Evolutionary conservation across 2,113 vertebrate genomes (phyloP).

Genomic region (Petroica traversi): DNA sequence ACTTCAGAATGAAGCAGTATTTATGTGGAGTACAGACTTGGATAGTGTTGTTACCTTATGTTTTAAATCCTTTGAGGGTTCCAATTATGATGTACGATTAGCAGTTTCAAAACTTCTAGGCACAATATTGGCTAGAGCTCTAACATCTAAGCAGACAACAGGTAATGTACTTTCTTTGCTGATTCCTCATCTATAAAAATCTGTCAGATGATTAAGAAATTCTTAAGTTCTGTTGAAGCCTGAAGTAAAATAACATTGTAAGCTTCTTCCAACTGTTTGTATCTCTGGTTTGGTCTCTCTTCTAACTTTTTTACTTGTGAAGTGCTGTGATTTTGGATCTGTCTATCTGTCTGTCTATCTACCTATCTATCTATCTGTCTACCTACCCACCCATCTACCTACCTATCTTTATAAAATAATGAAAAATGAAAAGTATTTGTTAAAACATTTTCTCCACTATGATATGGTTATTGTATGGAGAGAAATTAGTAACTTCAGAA

Average conservation of each 20-base stretch:
- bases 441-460: not conserved
- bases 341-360: not conserved
- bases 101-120: conserved; percentile 88
- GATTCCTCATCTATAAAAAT: not conserved
- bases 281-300: not conserved
- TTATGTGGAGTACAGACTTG: conserved; percentile 90
- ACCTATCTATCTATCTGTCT: not conserved
- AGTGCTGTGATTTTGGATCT: not conserved
- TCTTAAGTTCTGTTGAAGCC: not conserved
- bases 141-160: conserved; percentile 75
- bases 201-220: not conserved
- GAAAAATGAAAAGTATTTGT: not conserved
- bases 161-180: conserved; percentile 67
- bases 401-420: not conserved
- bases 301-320: not conserved
- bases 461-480: not conserved
- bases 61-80: conserved; percentile 93
- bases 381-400: no score
- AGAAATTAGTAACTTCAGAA: not conserved
- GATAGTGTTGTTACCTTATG: conserved; percentile 90
- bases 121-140: conserved; percentile 83
- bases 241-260: not conserved
- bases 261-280: not conserved
- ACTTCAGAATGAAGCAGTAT: conserved; percentile 90
- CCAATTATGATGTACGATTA: conserved; percentile 86